Base-by-base conservation (phyloP, 2,113 vertebrate genomes). In the Pangasianodon hypophthalmus region DNA sequence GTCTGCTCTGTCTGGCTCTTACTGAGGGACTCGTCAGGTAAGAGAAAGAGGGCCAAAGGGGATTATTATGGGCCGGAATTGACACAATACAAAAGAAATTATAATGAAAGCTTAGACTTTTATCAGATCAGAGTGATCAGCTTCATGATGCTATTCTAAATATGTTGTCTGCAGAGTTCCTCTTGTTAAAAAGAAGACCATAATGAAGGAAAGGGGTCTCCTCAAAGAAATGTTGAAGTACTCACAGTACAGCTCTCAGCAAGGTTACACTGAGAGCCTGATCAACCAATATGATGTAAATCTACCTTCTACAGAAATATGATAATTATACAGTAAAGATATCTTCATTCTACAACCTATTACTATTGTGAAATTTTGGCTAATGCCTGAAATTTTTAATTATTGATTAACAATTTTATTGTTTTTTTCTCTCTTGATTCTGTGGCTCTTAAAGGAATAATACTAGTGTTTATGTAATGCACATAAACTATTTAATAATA, bases 231-330 rank as follows among this genome's bases (percentile, higher is more conserved):
- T 56, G 8, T 37, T 87, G 48, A 83, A 87, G 69, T 54, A 62
- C 62, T n/a, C 44, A 37, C 90, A 92, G 60, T 90, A 60, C 62
- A 91, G 81, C 21, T 56, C 56, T 44, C 77, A 85, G 44, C 58
- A 81, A 54, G 52, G 77, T 26, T 88, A 90, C 73, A 19, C 46
- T 18, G 89, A 91, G 69, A 32, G 37, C 4, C 83, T 91, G 60
- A 24, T 86, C 52, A 92, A 92, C 32, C 88, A 91, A 58, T 0
- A 91, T 21, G 86, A 91, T 6, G 88, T 91, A 77, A 88, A 54
- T 32, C 32, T 54, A 10, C 80, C 9, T 83, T 83, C 8, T 58
- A 11, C n/a, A 58, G 52, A 58, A 83, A 83, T 56, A 58, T 58
- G 26, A 79, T 0, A 11, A 52, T 80, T 80, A 80, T 50, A 80